A percentile compares a stretch with the other conserved stretches of the same genome.
Evolutionary conservation across 1,140 invertebrate genomes (phyloP).

Genomic region (Drosophila guanche): DNA sequence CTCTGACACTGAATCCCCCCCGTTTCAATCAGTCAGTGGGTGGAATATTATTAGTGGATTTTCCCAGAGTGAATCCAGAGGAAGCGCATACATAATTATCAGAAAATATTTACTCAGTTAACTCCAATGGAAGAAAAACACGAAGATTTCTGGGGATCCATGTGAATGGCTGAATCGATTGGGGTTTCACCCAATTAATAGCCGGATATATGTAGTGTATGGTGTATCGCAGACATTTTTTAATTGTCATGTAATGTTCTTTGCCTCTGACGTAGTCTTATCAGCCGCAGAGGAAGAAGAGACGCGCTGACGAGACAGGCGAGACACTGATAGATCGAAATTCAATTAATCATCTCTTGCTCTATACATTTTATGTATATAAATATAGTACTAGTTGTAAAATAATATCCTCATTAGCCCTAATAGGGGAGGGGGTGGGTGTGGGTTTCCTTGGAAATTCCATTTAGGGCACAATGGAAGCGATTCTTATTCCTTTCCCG

Average conservation of each 20-base stretch:
- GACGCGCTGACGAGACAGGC: conserved; percentile 4
- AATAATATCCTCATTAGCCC: conserved; percentile 70
- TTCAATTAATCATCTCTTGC: conserved; percentile 67
- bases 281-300: conserved; percentile 23
- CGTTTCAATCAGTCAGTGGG: too few relatives aligned
- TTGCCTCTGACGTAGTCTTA: conserved; percentile 44
- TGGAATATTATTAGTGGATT: too few relatives aligned
- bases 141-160: too few relatives aligned
- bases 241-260: conserved; percentile 59
- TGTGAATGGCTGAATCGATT: too few relatives aligned
- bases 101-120: too few relatives aligned
- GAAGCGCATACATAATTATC: too few relatives aligned
- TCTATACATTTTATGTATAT: too few relatives aligned
- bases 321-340: conserved; percentile 72
- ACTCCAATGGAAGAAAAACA: too few relatives aligned
- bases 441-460: conserved; percentile 34
- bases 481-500: conserved; percentile 31
- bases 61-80: too few relatives aligned
- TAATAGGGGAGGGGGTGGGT: conserved; percentile 11
- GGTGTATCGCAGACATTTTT: conserved; percentile 18
- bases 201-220: not conserved
- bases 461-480: conserved; percentile 29
- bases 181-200: not conserved
- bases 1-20: too few relatives aligned
- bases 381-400: conserved; percentile 26